These are phyloP conservation scores for Silurus glanis DNA, from an alignment of 2,113 vertebrate species.

Conservation along the genomic window DNA sequence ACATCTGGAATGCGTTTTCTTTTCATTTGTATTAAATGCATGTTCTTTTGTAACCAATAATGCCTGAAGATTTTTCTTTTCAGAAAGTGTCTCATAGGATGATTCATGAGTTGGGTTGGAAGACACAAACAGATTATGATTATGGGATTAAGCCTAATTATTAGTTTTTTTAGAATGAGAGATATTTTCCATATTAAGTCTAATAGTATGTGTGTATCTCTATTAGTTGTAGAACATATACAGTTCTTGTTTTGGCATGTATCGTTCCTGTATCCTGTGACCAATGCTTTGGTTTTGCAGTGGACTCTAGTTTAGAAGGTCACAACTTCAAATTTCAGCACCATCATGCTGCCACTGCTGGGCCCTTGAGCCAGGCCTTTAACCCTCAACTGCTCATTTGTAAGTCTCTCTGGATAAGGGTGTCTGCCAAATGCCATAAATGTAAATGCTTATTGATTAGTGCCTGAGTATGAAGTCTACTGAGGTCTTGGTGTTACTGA, in stretches of 20 bases:
- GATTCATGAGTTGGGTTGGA: slow-evolving; percentile 7
- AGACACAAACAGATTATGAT: neutral
- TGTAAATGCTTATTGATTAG: neutral
- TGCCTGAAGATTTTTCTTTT: neutral
- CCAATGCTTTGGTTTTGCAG: too few species aligned
- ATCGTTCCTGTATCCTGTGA: neutral
- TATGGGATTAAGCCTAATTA: neutral
- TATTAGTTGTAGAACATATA: neutral
- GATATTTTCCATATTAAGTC: neutral
- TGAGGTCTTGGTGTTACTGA: neutral
- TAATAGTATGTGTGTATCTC: neutral
- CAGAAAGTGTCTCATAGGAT: slow-evolving; percentile 2
- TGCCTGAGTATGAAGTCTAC: neutral
- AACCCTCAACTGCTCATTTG: too few species aligned
- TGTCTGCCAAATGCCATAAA: too few species aligned
- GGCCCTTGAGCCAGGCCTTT: too few species aligned
- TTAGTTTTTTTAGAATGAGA: neutral
- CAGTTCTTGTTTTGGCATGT: neutral
- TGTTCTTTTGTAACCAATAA: neutral
- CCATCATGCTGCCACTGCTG: too few species aligned
- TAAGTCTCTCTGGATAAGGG: too few species aligned
- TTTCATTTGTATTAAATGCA: neutral
- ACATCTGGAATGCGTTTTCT: neutral
- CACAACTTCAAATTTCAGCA: too few species aligned
- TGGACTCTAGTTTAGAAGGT: too few species aligned